Evolutionary conservation across 1,140 invertebrate species (phyloP).

Genomic region (Conus ventricosus): DNA sequence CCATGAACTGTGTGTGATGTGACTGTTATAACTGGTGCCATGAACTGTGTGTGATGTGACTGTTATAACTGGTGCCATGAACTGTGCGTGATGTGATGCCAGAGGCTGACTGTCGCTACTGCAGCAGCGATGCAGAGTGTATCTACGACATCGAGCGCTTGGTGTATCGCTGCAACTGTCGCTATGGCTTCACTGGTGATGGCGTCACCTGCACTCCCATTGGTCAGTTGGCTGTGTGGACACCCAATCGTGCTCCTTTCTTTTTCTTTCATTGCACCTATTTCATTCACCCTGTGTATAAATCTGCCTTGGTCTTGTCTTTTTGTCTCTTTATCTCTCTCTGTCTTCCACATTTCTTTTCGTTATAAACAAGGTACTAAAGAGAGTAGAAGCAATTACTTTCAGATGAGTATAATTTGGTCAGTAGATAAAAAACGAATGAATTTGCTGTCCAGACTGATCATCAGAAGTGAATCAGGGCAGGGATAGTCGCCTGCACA

Average conservation of each 20-base stretch:
- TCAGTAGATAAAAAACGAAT: too few species aligned
- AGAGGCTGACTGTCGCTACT: constrained; percentile 64
- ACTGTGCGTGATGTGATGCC: neutral
- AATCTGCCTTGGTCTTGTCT: neutral
- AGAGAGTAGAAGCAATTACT: too few species aligned
- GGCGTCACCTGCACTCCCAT: constrained; percentile 74
- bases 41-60: too few species aligned
- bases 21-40: too few species aligned
- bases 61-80: too few species aligned
- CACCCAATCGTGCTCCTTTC: neutral
- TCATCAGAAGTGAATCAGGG: too few species aligned
- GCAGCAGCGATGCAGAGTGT: constrained; percentile 72
- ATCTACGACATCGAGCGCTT: constrained; percentile 60
- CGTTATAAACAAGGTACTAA: neutral
- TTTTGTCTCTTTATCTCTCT: neutral
- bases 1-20: too few species aligned
- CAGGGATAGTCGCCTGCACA: too few species aligned
- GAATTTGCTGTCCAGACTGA: too few species aligned
- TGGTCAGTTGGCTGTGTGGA: neutral
- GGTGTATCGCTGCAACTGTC: constrained; percentile 86
- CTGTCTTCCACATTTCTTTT: neutral
- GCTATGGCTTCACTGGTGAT: constrained; percentile 87
- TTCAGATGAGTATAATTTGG: too few species aligned
- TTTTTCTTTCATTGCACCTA: neutral
- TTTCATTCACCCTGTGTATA: neutral